Evolutionary conservation across 2,113 vertebrate genomes (phyloP), one percentile per base, ranked within the genome.

Genomic region (Peucedramus taeniatus): DNA sequence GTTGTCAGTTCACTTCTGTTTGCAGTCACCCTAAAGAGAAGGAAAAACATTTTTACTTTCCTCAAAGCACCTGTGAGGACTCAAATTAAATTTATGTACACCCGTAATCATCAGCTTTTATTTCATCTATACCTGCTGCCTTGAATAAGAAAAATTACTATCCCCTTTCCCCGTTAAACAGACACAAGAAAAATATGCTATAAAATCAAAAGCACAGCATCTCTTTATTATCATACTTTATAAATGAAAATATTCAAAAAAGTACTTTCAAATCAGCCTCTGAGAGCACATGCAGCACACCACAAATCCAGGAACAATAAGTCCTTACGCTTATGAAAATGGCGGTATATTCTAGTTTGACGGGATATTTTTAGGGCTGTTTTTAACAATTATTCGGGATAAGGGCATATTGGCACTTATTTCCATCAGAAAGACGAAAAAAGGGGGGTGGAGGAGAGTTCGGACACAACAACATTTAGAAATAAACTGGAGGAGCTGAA

Each of bases 371-470:
- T 39, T 17, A 7, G 8, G 6, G 15, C 2, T 56, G 33, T 21
- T 65, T 6, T 35, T 14, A 63, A 30, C 28, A 17, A 15, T 9
- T 64, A 22, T 2, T 39, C 14, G 13, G 13, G 5, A 31, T 1
- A 2, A 75, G 26, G 35, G 15, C 3, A 7, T 15, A 56, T 21
- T 22, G 24, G 13, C 16, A 33, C 7, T 65, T 35, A 47, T 30
- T 64, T 59, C 24, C 30, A 56, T 8, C 4, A 10, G 23, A 40
- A 28, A 15, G 22, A 47, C 2, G 2, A 13, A 15, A 17, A 42
- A 21, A 3, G 10, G 1, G 4, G 2, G 2, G 3, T 0, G 3
- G 16, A 3, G 4, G 2, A 3, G 21, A 18, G 23, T 11, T 44
- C 7, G 11, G 30, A 12, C 15, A 28, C 8, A 5, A 4, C 8